phyloP scores from a whole-genome alignment of 2,888 invertebrate species.

The Mayetiola destructor region DNA sequence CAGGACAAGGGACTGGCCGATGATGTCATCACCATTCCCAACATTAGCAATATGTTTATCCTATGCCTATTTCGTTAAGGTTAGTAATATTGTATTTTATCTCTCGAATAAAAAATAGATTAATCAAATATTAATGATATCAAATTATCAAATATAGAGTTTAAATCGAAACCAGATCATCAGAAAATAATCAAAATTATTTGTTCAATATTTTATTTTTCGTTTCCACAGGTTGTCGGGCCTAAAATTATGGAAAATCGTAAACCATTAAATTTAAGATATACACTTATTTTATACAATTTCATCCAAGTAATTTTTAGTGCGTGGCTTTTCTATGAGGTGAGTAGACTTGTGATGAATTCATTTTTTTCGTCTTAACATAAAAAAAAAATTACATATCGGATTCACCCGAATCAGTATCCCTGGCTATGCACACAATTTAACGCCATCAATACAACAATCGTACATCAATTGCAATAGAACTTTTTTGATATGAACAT shows the following conservation, averaged over 20 bases:
- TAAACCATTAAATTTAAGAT: slow-evolving; percentile 71
- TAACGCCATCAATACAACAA: too few relatives aligned
- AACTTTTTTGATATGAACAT: too few relatives aligned
- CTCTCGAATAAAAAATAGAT: too few relatives aligned
- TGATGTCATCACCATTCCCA: slow-evolving; percentile 89
- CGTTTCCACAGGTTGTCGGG: slow-evolving; percentile 51
- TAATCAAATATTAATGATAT: neutral
- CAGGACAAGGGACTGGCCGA: slow-evolving; percentile 78
- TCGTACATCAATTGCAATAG: too few relatives aligned
- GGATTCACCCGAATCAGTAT: too few relatives aligned
- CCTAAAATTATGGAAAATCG: slow-evolving; percentile 84
- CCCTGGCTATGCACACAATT: too few relatives aligned
- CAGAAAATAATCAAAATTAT: neutral
- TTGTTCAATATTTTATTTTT: neutral
- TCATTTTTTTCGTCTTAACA: neutral
- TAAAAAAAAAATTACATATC: too few relatives aligned
- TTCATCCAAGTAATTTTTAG: slow-evolving; percentile 82
- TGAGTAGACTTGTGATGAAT: too few relatives aligned
- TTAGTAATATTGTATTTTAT: too few relatives aligned
- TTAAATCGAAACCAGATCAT: neutral
- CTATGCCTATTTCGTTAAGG: slow-evolving; percentile 84
- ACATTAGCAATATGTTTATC: slow-evolving; percentile 76
- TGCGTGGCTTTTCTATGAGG: slow-evolving; percentile 82
- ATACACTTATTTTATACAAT: slow-evolving; percentile 66
- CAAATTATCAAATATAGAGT: neutral